Conservation (phyloP, 2,797 vertebrate genomes). For the Melanotaenia maccullochi region DNA sequence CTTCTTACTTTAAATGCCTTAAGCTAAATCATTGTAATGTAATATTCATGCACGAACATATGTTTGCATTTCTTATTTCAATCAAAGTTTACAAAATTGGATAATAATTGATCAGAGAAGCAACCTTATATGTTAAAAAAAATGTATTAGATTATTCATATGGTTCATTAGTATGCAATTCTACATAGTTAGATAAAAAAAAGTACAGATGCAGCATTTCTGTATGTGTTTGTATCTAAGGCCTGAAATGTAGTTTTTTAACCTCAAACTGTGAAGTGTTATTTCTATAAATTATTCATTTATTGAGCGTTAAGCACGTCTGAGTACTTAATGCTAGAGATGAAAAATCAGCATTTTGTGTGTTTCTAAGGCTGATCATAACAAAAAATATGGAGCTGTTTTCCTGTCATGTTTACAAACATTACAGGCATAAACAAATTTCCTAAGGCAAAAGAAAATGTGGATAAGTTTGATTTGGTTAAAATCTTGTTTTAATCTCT, state of each 20-base stretch:
- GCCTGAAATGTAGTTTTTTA: conserved; percentile 30
- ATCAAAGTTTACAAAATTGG: background rate
- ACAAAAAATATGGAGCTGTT: conserved; percentile 56
- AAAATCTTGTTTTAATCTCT: conserved; percentile 35
- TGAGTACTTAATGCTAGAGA: conserved; percentile 18
- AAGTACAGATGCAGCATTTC: conserved; percentile 29
- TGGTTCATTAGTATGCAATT: background rate
- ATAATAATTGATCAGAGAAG: background rate
- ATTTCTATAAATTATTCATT: conserved; percentile 72
- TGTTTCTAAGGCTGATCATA: conserved; percentile 59
- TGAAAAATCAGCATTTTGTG: conserved; percentile 64
- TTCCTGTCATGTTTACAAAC: conserved; percentile 60
- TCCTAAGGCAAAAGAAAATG: conserved; percentile 38
- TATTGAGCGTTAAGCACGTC: conserved; percentile 26
- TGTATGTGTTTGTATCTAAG: conserved; percentile 30
- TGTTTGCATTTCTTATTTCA: background rate
- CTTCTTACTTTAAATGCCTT: conserved; percentile 1
- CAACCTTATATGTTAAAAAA: background rate
- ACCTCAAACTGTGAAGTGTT: conserved; percentile 52
- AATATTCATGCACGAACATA: conserved; percentile 11
- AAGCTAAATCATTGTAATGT: conserved; percentile 7
- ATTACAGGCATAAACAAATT: conserved; percentile 62
- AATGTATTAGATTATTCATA: background rate
- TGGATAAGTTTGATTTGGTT: conserved; percentile 46
- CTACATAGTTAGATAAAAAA: conserved; percentile 17